Conservation (phyloP, 2,113 vertebrate genomes). For the Motacilla alba region DNA sequence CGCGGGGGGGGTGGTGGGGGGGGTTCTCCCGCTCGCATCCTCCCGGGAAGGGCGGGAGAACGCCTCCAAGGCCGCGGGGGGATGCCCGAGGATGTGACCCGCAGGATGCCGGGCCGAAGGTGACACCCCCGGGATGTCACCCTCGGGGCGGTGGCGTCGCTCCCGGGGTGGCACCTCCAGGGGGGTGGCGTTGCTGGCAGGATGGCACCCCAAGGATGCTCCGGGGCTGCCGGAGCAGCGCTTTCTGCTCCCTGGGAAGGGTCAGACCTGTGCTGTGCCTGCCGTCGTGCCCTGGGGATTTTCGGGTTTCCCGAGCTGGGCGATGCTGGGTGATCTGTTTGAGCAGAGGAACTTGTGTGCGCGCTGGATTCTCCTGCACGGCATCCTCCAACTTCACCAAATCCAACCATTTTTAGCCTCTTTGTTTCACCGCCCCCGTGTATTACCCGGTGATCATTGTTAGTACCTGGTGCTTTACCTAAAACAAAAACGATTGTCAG, state of each 20-base stretch:
- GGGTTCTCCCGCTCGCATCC: neutral
- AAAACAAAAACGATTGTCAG: neutral
- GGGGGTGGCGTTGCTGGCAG: neutral
- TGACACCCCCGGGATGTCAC: neutral
- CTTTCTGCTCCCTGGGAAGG: neutral
- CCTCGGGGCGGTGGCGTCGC: neutral
- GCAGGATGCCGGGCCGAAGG: too few relatives aligned
- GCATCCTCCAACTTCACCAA: neutral
- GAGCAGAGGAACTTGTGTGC: neutral
- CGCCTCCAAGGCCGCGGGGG: neutral
- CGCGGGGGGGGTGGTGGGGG: too few relatives aligned
- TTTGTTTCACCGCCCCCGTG: neutral
- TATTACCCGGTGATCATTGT: neutral
- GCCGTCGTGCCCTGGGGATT: rapidly evolving
- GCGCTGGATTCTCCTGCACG: neutral
- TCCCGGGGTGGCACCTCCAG: neutral
- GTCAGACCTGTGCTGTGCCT: neutral
- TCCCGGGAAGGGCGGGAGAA: neutral
- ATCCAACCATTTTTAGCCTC: neutral
- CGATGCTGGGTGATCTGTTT: rapidly evolving
- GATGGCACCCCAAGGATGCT: neutral
- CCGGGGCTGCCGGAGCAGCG: neutral
- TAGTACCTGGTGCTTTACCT: neutral
- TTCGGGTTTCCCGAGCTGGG: neutral
- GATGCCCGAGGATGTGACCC: neutral